Percentiles rank a stretch among this genome's conserved stretches.
Conservation (phyloP, 2,797 vertebrate species). For the Gadopsis marmoratus region DNA sequence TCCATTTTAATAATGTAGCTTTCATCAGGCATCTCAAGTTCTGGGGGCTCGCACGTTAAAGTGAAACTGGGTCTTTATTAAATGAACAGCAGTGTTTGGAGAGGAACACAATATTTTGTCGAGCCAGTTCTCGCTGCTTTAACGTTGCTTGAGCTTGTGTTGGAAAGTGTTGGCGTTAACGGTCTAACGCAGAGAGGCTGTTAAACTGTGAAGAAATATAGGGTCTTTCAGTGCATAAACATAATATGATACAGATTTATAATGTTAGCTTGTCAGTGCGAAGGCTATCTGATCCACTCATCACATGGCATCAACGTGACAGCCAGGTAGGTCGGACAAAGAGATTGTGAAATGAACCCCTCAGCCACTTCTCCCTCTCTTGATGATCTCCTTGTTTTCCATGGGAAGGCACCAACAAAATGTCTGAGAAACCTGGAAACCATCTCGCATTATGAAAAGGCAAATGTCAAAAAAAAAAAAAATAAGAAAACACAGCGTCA, state of each 20-base stretch:
- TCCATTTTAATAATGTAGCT: conserved; percentile 65
- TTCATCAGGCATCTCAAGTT: conserved; percentile 67
- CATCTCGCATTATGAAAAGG: neutral
- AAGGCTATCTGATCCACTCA: conserved; percentile 45
- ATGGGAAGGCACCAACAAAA: conserved; percentile 48
- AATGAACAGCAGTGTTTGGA: conserved; percentile 64
- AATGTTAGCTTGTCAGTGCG: conserved; percentile 26
- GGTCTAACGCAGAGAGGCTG: conserved; percentile 43
- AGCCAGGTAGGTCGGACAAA: conserved; percentile 31
- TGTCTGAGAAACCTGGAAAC: conserved; percentile 37
- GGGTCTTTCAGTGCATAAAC: conserved; percentile 42
- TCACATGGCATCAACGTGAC: conserved; percentile 40
- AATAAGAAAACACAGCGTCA: too few species aligned
- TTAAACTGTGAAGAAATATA: conserved; percentile 47
- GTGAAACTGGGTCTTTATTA: conserved; percentile 53
- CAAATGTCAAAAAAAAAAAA: neutral
- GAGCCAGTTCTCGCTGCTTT: conserved; percentile 48
- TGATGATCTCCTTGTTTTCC: conserved; percentile 51
- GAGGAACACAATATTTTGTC: conserved; percentile 65
- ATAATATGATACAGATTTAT: conserved; percentile 48
- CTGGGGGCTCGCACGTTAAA: conserved; percentile 49
- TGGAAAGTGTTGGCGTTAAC: conserved; percentile 42
- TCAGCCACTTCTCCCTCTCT: conserved; percentile 6
- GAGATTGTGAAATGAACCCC: conserved; percentile 43
- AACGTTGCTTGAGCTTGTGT: conserved; percentile 38